phyloP scores from a whole-genome alignment of 2,888 invertebrate species.

The Latheticus oryzae region DNA sequence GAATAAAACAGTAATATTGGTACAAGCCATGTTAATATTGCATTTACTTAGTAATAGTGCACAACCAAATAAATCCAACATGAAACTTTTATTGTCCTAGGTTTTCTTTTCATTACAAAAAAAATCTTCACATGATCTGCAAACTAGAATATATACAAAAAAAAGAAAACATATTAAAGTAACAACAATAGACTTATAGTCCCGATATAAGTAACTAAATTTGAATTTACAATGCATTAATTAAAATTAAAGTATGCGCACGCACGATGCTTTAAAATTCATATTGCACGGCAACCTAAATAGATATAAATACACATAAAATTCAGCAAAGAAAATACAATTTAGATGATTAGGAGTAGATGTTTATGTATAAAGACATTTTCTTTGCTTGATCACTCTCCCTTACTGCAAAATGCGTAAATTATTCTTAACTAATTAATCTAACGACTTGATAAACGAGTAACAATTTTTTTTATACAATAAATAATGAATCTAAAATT shows the following conservation, averaged over 20 bases:
- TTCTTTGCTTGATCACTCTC: conserved; percentile 17
- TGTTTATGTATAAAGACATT: conserved; percentile 6
- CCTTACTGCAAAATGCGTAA: conserved; percentile 10
- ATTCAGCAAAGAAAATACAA: conserved; percentile 11
- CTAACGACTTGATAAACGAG: conserved; percentile 20
- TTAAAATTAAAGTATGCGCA: conserved; percentile 31
- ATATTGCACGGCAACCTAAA: conserved; percentile 55
- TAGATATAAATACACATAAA: conserved; percentile 27
- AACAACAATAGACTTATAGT: conserved; percentile 42
- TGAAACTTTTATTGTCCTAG: conserved; percentile 46
- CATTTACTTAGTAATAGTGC: conserved; percentile 38
- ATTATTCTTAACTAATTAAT: conserved; percentile 24
- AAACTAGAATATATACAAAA: conserved; percentile 42
- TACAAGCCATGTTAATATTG: conserved; percentile 28
- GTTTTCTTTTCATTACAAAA: conserved; percentile 40
- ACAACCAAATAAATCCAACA: conserved; percentile 43
- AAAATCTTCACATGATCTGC: conserved; percentile 40
- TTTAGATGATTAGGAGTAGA: neutral
- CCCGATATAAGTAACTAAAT: conserved; percentile 38
- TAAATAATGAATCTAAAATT: conserved; percentile 27
- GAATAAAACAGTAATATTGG: conserved; percentile 37
- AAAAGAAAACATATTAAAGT: conserved; percentile 39
- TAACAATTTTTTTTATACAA: conserved; percentile 27
- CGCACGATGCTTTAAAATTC: conserved; percentile 38
- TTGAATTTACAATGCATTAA: conserved; percentile 35